phyloP scores from a whole-genome alignment of 1,140 invertebrate genomes.

The Drosophila hydei region DNA sequence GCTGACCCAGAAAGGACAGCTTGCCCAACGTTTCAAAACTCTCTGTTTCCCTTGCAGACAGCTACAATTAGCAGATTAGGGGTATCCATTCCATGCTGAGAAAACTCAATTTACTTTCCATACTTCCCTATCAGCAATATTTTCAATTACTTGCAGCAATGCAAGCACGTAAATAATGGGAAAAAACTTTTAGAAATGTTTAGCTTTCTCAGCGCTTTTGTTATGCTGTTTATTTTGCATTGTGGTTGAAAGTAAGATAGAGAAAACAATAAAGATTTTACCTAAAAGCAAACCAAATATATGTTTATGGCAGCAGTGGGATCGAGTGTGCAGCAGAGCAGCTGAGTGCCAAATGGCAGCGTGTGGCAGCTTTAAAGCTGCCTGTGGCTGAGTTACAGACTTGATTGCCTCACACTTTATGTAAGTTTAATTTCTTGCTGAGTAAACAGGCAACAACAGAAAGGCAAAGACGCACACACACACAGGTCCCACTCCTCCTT shows the following conservation, averaged over 20 bases:
- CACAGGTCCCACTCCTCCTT: background rate
- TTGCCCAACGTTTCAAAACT: no score
- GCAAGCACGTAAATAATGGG: background rate
- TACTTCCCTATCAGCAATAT: background rate
- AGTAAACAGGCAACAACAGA: constrained; percentile 2
- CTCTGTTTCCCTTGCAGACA: no score
- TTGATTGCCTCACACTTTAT: constrained; percentile 23
- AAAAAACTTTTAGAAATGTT: background rate
- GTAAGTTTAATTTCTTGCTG: constrained; percentile 53
- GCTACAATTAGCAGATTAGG: no score
- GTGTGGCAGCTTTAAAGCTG: constrained; percentile 25
- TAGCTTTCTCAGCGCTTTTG: background rate
- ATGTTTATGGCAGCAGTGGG: constrained; percentile 9
- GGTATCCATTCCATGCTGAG: no score
- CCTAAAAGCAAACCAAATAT: constrained; percentile 20
- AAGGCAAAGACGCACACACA: constrained; percentile 4
- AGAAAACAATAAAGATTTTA: constrained; percentile 44
- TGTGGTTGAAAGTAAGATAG: background rate
- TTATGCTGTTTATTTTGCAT: background rate
- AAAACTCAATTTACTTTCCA: background rate
- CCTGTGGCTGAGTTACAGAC: constrained; percentile 7
- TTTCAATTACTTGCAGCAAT: background rate
- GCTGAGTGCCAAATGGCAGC: background rate
- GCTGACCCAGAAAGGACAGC: no score
- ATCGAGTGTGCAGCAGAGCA: constrained; percentile 1